phyloP scores from a whole-genome alignment of 2,888 invertebrate genomes.

The Cerceris ruficornis region DNA sequence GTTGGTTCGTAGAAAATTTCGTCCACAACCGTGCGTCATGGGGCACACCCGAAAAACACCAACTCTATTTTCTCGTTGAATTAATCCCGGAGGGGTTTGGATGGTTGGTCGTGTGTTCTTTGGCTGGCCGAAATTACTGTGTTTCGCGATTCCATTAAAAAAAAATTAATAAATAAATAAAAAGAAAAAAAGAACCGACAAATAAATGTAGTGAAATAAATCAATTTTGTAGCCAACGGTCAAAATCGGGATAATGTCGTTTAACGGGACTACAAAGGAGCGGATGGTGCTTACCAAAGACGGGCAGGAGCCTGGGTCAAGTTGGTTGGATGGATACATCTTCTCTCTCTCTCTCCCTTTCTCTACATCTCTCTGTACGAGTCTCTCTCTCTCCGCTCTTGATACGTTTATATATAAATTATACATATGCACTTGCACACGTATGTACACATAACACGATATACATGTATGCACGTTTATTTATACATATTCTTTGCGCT shows the following conservation, averaged over 20 bases:
- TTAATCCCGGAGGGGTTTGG: constrained; percentile 40
- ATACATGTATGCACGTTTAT: constrained; percentile 11
- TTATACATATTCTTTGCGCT: constrained; percentile 26
- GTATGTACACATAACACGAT: constrained; percentile 2
- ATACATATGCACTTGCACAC: constrained; percentile 21
- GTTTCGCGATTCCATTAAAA: constrained; percentile 16
- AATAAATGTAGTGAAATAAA: constrained; percentile 20
- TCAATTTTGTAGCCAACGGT: constrained; percentile 65
- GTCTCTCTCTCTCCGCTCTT: constrained; percentile 62
- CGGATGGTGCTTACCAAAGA: constrained; percentile 82
- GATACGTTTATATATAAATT: constrained; percentile 39
- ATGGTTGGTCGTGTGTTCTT: constrained; percentile 45
- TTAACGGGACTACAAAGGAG: constrained; percentile 81
- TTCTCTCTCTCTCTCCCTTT: constrained; percentile 72
- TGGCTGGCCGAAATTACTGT: constrained; percentile 31
- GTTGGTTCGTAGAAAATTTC: constrained; percentile 27
- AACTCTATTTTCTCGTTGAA: constrained; percentile 29
- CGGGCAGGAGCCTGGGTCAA: constrained; percentile 82
- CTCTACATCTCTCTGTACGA: constrained; percentile 62
- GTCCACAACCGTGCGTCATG: constrained; percentile 3
- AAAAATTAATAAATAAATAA: neutral
- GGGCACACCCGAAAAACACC: constrained; percentile 13
- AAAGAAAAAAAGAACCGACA: constrained; percentile 8
- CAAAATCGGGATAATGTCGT: constrained; percentile 76
- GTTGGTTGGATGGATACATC: constrained; percentile 80